These are phyloP conservation scores for Prosapia bicincta DNA, from an alignment of 2,888 invertebrate genomes.

Conservation along the genomic window DNA sequence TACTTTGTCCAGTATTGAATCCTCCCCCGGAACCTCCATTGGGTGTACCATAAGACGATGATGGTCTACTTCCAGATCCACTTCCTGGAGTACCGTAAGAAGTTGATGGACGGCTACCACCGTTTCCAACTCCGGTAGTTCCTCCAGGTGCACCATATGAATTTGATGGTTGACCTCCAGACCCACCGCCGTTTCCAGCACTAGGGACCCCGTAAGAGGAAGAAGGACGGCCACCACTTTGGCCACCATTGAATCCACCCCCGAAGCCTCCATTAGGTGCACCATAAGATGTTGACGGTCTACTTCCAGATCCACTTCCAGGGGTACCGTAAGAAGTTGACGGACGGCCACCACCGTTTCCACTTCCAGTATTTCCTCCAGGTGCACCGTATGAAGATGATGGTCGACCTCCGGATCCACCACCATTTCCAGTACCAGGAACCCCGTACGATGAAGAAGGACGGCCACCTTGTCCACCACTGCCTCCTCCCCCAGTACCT, in stretches of 20 bases:
- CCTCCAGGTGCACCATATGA: constrained; percentile 20
- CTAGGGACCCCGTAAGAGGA: constrained; percentile 17
- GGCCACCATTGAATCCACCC: constrained; percentile 10
- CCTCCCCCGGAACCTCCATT: constrained; percentile 4
- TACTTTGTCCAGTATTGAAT: constrained; percentile 2
- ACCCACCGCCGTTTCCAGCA: not conserved
- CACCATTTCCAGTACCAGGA: constrained; percentile 7
- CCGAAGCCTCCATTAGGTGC: constrained; percentile 8
- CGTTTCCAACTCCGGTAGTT: too few relatives aligned
- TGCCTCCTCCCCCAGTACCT: constrained; percentile 19
- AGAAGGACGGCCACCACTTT: constrained; percentile 9
- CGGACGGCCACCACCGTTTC: too few relatives aligned
- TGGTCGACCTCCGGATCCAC: not conserved
- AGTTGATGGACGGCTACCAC: not conserved
- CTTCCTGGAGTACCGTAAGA: constrained; percentile 13
- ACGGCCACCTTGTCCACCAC: constrained; percentile 19
- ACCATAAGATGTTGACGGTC: constrained; percentile 9
- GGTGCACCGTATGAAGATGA: not conserved
- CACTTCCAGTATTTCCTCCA: not conserved
- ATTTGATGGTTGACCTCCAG: constrained; percentile 8
- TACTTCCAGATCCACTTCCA: not conserved
- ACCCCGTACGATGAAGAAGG: constrained; percentile 24
- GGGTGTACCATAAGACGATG: constrained; percentile 22
- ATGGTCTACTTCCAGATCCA: constrained; percentile 21
- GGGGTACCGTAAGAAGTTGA: constrained; percentile 4